Evolutionary conservation across 1,140 invertebrate species (phyloP).

Genomic region (Monochamus saltuarius): DNA sequence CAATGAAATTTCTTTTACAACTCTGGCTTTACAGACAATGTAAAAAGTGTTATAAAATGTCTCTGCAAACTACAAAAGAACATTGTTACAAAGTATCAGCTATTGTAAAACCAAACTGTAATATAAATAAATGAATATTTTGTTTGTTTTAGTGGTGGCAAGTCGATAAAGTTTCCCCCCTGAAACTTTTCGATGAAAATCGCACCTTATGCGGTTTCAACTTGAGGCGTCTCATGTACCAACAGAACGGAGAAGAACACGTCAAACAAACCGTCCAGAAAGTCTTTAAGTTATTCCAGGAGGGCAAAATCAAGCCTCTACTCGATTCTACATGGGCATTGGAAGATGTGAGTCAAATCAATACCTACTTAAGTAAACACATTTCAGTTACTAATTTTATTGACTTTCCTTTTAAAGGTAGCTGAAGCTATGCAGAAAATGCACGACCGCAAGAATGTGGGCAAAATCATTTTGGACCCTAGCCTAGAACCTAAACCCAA

Average conservation of each 20-base stretch:
- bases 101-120: too few species aligned
- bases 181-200: conserved; percentile 88
- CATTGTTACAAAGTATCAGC: too few species aligned
- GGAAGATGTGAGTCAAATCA: conserved; percentile 69
- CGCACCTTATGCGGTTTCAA: conserved; percentile 81
- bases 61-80: too few species aligned
- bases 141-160: conserved; percentile 77
- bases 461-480: conserved; percentile 83
- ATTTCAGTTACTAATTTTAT: not conserved
- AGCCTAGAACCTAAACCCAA: conserved; percentile 75
- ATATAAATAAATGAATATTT: not conserved
- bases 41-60: too few species aligned
- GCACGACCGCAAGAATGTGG: conserved; percentile 89
- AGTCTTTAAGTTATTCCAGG: conserved; percentile 73
- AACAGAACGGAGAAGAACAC: conserved; percentile 72
- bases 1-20: too few species aligned
- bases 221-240: conserved; percentile 79
- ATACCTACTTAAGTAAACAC: too few species aligned
- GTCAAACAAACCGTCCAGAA: conserved; percentile 68
- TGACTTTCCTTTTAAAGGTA: conserved; percentile 57
- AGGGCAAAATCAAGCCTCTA: conserved; percentile 77
- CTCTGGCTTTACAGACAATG: too few species aligned
- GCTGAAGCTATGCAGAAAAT: conserved; percentile 89
- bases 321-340: conserved; percentile 85
- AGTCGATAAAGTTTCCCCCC: conserved; percentile 84